Conservation (phyloP, 1,140 invertebrate genomes). For the Dermatophagoides farinae region DNA sequence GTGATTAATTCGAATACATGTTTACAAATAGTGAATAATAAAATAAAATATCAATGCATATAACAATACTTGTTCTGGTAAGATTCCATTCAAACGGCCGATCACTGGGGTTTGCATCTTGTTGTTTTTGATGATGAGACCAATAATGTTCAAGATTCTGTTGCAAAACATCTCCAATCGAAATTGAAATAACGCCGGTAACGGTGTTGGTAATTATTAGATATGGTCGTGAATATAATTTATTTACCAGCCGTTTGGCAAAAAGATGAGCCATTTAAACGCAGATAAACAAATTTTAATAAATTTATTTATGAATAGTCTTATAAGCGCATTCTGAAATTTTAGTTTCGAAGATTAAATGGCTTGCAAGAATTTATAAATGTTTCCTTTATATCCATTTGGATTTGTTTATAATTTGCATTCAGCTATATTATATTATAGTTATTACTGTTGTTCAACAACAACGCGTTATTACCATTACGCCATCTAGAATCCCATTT, state of each 20-base stretch:
- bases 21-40: not conserved
- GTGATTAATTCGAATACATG: not conserved
- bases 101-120: too few relatives aligned
- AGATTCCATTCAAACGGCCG: not conserved
- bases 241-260: not conserved
- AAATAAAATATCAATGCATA: not conserved
- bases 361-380: too few relatives aligned
- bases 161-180: slow-evolving; percentile 4
- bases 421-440: too few relatives aligned
- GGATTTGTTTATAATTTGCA: too few relatives aligned
- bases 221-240: not conserved
- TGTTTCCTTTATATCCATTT: too few relatives aligned
- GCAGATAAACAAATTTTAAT: too few relatives aligned
- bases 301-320: too few relatives aligned
- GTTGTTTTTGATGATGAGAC: not conserved
- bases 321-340: too few relatives aligned
- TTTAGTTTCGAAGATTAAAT: too few relatives aligned
- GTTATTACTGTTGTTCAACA: too few relatives aligned
- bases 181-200: slow-evolving; percentile 3
- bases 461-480: too few relatives aligned
- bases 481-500: too few relatives aligned
- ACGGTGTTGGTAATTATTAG: not conserved
- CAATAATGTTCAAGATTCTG: not conserved
- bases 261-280: not conserved
- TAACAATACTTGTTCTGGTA: not conserved